Evolutionary conservation across 2,797 vertebrate genomes (phyloP).

Genomic region (Astyanax mexicanus): DNA sequence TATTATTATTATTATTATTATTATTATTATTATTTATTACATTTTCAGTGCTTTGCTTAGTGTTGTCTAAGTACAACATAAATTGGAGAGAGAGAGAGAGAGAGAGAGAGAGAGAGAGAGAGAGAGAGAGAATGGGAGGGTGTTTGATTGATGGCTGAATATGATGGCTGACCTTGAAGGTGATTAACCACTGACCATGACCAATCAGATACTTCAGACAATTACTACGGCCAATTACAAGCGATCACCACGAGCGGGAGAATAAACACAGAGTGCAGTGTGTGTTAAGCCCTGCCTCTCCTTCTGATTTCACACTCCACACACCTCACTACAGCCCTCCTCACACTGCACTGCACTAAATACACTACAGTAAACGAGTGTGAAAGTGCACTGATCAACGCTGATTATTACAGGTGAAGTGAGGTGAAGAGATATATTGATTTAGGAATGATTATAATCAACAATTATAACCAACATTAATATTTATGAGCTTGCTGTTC

Average conservation of each 20-base stretch:
- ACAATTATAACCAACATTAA: too few relatives aligned
- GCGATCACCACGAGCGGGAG: neutral
- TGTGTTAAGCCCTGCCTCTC: neutral
- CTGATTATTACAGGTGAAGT: too few relatives aligned
- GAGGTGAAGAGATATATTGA: too few relatives aligned
- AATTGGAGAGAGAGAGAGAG: neutral
- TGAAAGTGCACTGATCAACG: too few relatives aligned
- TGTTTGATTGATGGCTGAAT: constrained; percentile 1
- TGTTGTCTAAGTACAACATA: too few relatives aligned
- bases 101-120: neutral
- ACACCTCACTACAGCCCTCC: neutral
- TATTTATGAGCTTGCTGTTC: too few relatives aligned
- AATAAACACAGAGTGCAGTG: neutral
- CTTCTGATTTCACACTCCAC: neutral
- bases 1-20: too few relatives aligned
- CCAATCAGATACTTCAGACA: constrained; percentile 12
- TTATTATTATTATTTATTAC: too few relatives aligned
- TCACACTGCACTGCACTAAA: too few relatives aligned
- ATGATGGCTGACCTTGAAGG: constrained; percentile 1
- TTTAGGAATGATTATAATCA: too few relatives aligned
- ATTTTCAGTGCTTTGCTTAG: too few relatives aligned
- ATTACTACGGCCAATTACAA: constrained; percentile 25
- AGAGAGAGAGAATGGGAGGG: neutral
- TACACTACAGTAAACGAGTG: too few relatives aligned
- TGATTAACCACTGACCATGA: constrained; percentile 12